Evolutionary conservation across 2,113 vertebrate genomes (phyloP).

Genomic region (Actenoides hombroni): DNA sequence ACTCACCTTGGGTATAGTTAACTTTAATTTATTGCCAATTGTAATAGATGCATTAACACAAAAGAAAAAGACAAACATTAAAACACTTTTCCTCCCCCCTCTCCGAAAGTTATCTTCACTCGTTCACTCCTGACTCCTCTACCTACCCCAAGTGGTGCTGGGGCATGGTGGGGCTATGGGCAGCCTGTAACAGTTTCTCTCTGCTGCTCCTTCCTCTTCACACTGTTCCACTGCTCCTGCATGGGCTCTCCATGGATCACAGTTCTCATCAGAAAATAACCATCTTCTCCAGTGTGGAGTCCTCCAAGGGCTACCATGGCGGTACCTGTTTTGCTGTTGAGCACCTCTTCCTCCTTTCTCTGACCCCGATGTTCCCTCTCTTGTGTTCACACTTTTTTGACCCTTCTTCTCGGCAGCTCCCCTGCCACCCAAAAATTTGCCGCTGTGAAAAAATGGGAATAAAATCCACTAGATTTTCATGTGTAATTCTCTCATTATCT

Average conservation of each 20-base stretch:
- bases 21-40: not conserved
- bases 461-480: not conserved
- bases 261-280: not conserved
- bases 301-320: not conserved
- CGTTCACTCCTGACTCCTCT: not conserved
- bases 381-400: not conserved
- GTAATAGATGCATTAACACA: not conserved
- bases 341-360: not conserved
- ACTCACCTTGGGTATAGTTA: not conserved
- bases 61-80: not conserved
- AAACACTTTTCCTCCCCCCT: not conserved
- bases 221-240: not conserved
- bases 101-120: not conserved
- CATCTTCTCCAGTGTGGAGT: not conserved
- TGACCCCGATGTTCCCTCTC: not conserved
- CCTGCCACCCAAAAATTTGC: no score
- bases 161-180: not conserved
- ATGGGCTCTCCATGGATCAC: accelerated
- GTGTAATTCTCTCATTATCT: not conserved
- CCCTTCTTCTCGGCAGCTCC: not conserved
- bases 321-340: not conserved
- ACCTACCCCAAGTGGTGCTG: not conserved
- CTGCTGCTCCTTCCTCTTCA: not conserved
- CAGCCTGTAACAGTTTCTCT: not conserved
- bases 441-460: not conserved